phyloP scores from a whole-genome alignment of 2,113 vertebrate genomes.

The Loxodonta africana region DNA sequence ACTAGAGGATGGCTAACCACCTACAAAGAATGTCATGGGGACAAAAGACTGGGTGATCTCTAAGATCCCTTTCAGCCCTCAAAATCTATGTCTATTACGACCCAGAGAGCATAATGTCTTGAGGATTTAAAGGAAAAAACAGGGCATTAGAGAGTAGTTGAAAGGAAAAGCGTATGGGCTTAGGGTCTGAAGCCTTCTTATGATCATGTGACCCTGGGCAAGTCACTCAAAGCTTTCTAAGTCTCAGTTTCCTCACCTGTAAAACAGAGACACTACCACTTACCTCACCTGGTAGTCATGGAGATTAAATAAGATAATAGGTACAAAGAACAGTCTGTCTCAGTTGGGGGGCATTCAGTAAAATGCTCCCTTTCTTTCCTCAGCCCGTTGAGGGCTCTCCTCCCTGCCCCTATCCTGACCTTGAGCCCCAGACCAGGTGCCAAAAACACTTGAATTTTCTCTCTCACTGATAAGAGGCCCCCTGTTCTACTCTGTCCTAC shows the following conservation, averaged over 20 bases:
- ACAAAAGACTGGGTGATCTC: not conserved
- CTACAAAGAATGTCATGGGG: not conserved
- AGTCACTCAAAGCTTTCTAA: not conserved
- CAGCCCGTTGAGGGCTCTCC: not conserved
- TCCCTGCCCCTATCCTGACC: not conserved
- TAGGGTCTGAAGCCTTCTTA: not conserved
- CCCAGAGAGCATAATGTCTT: not conserved
- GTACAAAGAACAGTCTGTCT: not conserved
- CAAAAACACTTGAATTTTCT: not conserved
- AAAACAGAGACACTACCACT: not conserved
- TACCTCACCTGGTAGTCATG: not conserved
- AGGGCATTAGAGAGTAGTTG: not conserved
- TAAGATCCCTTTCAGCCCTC: not conserved
- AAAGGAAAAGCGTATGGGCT: not conserved
- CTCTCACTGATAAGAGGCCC: not conserved
- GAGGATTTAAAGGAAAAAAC: not conserved
- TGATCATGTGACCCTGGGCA: not conserved
- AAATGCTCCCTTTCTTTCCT: slow-evolving; percentile 16
- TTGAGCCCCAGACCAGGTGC: not conserved
- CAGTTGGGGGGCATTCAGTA: not conserved
- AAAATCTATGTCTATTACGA: not conserved
- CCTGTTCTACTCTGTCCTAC: too few relatives aligned
- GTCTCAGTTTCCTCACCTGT: not conserved
- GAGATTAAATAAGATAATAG: not conserved
- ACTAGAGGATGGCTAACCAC: not conserved